Base-by-base conservation (phyloP, 2,888 invertebrate genomes). In the Epinotia bilunana region DNA sequence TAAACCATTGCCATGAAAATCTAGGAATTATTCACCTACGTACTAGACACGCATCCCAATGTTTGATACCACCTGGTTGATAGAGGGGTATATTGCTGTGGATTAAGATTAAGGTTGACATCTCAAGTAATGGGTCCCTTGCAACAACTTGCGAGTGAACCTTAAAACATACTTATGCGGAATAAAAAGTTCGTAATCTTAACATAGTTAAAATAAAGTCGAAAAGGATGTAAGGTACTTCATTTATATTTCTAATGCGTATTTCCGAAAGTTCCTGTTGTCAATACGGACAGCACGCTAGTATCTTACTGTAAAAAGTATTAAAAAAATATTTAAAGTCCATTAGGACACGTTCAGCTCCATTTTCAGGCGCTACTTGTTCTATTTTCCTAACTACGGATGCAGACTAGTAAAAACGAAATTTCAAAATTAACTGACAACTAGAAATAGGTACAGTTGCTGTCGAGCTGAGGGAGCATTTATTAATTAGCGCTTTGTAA, bases 401-500 rank as follows among this genome's bases (percentile, higher is more conserved):
- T n/a, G n/a, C 5, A n/a, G 53, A 53, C 53, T n/a, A 13, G 53
- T 16, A 13, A 13, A n/a, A 53, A 5, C n/a, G 6, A 53, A n/a
- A 16, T 53, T 49, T 53, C 53, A 53, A 53, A n/a, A 53, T n/a
- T 1, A 2, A 16, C 16, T 16, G 16, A 49, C 16, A 16, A n/a
- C 20, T n/a, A 20, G 2, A 18, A 57, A 57, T 11, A 63, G 72
- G 74, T 46, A 46, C 61, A 61, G n/a, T 57, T 64, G 63, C 43
- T 65, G 6, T 72, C 61, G 58, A 65, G 53, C 7, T 46, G 16
- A 73, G 73, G 33, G 39, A 67, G 23, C 63, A 28, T 43, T 74
- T 78, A 28, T 23, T 74, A 76, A 64, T 72, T 57, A 69, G 55
- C 53, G 43, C n/a, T 39, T 49, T 67, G 76, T 64, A 39, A 39